Conservation (phyloP, 1,140 invertebrate genomes). For the Penaeus indicus region DNA sequence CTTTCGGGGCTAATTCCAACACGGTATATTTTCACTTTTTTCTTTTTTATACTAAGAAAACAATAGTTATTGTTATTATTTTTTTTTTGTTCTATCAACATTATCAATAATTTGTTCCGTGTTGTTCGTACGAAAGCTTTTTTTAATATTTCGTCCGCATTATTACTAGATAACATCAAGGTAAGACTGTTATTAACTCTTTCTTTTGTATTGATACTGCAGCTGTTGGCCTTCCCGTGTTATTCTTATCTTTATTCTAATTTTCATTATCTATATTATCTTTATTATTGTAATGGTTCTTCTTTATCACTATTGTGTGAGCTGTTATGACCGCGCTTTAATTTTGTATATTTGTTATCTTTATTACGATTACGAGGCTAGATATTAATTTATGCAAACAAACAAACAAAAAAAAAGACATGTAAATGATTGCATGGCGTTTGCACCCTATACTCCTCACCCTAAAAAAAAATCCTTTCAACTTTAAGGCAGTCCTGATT, state of each 20-base stretch:
- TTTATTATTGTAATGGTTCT: not conserved
- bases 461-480: not conserved
- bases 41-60: too few species aligned
- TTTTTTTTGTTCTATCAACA: not conserved
- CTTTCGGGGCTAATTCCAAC: not conserved
- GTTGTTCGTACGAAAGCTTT: not conserved
- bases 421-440: too few species aligned
- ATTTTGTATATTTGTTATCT: not conserved
- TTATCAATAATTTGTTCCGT: not conserved
- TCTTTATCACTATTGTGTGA: not conserved
- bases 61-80: not conserved
- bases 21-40: too few species aligned
- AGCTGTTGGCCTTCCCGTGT: not conserved
- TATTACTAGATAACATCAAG: too few species aligned
- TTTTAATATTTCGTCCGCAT: not conserved
- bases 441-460: not conserved
- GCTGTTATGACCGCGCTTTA: too few species aligned
- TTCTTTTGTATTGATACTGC: not conserved
- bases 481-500: not conserved
- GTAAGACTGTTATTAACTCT: not conserved
- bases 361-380: not conserved
- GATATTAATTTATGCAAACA: not conserved
- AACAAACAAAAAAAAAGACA: not conserved
- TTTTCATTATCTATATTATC: not conserved
- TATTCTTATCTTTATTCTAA: constrained; percentile 6